A percentile compares a stretch with the other conserved stretches of the same genome.
Conservation (phyloP, 1,140 invertebrate species). For the Lepidotrigona ventralis region DNA sequence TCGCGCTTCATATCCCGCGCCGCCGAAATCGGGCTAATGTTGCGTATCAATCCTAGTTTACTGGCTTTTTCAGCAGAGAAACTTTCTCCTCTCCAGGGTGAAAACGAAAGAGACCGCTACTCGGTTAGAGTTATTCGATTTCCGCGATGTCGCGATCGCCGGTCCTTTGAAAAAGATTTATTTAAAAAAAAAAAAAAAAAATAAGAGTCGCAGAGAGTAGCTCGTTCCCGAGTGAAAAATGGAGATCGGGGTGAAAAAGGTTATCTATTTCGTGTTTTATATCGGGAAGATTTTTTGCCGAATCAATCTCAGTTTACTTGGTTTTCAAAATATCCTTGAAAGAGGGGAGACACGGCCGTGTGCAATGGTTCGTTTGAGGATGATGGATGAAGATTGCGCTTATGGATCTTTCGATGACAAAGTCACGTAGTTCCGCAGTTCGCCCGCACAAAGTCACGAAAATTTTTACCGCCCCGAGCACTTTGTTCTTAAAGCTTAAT, state of each 20-base stretch:
- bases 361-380: not conserved
- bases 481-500: no score
- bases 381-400: not conserved
- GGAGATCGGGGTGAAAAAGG: not conserved
- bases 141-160: no score
- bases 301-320: not conserved
- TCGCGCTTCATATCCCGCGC: slow-evolving; percentile 33
- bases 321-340: not conserved
- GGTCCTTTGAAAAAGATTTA: no score
- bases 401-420: not conserved
- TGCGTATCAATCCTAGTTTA: slow-evolving; percentile 63
- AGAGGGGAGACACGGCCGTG: not conserved
- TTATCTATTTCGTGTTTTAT: not conserved
- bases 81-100: not conserved
- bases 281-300: not conserved
- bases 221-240: not conserved
- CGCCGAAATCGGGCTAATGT: slow-evolving; percentile 55
- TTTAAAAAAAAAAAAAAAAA: no score
- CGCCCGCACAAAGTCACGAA: not conserved
- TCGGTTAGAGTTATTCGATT: no score
- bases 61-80: slow-evolving; percentile 5
- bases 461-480: not conserved
- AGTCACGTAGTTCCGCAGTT: not conserved
- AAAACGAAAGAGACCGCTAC: no score
- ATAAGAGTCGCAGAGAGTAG: not conserved